phyloP scores from a whole-genome alignment of 64 coral and sea anemone genomes.

The Dendrophyllia cribrosa region DNA sequence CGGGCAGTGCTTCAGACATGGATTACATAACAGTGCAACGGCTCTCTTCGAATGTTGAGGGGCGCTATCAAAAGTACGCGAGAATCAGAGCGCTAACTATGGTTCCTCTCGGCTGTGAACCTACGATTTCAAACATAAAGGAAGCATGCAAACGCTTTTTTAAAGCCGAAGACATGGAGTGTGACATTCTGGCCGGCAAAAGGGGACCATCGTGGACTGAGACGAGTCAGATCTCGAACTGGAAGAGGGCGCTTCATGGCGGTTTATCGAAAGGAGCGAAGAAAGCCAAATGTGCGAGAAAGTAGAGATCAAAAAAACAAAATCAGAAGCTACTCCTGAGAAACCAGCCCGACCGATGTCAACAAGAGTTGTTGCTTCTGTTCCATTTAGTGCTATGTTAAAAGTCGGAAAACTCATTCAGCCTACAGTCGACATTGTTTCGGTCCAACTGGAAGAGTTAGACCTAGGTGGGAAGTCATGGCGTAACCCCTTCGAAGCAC shows the following conservation, averaged over 20 bases:
- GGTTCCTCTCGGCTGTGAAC: constrained; percentile 64
- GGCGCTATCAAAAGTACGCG: constrained; percentile 65
- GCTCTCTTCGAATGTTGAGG: constrained; percentile 62
- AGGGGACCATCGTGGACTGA: constrained; percentile 67
- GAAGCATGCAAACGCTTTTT: constrained; percentile 57
- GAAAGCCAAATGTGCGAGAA: constrained; percentile 20
- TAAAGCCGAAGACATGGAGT: constrained; percentile 33
- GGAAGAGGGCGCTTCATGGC: constrained; percentile 47
- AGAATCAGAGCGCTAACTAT: constrained; percentile 54
- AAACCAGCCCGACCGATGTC: no score
- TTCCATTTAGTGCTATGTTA: no score
- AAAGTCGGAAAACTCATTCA: no score
- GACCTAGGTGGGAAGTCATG: constrained; percentile 12
- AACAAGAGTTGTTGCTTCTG: no score
- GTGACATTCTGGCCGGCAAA: constrained; percentile 64
- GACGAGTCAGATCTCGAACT: constrained; percentile 55
- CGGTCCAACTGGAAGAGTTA: no score
- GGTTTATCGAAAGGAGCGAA: constrained; percentile 77
- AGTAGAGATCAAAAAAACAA: constrained; percentile 16
- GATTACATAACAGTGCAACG: constrained; percentile 71
- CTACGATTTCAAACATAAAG: constrained; percentile 53
- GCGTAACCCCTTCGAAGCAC: no score
- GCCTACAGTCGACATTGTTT: no score
- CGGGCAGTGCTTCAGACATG: neutral
- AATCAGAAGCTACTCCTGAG: constrained; percentile 27